phyloP scores from a whole-genome alignment of 2,797 vertebrate genomes.

The Manis pentadactyla region DNA sequence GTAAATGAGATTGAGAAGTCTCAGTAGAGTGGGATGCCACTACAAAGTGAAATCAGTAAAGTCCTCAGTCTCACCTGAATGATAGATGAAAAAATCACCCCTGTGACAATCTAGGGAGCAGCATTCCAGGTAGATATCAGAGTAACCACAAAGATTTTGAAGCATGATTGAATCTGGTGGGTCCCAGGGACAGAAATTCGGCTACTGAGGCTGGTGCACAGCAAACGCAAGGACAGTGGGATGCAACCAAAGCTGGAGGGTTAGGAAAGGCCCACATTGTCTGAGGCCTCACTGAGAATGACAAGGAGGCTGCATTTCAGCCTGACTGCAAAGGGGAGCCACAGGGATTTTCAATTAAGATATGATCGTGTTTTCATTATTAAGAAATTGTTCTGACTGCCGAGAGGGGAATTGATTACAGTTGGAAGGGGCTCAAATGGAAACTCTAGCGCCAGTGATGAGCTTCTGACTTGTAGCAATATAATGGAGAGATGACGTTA shows the following conservation, averaged over 20 bases:
- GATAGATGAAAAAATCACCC: neutral
- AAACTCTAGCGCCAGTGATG: neutral
- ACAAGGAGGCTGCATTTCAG: neutral
- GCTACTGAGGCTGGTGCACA: accelerated
- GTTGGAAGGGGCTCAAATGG: neutral
- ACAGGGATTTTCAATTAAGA: neutral
- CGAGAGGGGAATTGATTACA: neutral
- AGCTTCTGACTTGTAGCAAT: neutral
- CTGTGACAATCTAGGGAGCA: neutral
- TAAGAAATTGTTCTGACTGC: neutral
- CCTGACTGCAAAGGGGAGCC: neutral
- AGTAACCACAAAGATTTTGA: neutral
- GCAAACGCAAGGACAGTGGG: neutral
- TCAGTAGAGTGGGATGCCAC: neutral
- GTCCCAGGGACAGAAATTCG: neutral
- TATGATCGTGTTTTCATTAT: neutral
- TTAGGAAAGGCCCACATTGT: neutral
- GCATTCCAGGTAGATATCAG: neutral
- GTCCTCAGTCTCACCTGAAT: neutral
- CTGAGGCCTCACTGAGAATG: neutral
- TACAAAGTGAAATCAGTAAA: neutral
- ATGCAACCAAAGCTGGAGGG: neutral
- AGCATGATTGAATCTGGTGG: accelerated
- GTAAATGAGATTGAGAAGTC: neutral
- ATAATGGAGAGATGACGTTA: neutral